phyloP scores from a whole-genome alignment of 1,140 invertebrate genomes.

The Coenobita brevimanus region DNA sequence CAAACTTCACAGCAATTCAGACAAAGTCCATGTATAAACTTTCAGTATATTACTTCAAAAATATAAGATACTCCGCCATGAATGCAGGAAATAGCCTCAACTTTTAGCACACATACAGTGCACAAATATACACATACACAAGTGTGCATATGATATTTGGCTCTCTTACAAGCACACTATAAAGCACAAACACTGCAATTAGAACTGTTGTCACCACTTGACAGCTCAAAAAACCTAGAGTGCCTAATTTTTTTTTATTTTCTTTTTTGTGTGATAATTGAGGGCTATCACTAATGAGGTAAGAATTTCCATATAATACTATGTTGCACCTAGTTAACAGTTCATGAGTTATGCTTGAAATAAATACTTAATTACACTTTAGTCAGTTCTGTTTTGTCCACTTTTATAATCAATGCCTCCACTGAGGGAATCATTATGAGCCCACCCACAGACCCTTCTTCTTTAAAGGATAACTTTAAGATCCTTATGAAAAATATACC shows the following conservation, averaged over 20 bases:
- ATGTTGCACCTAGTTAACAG: slow-evolving; percentile 32
- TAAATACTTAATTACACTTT: slow-evolving; percentile 2
- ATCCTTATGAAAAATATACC: slow-evolving; percentile 58
- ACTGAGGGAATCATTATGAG: neutral
- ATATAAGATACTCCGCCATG: too few species aligned
- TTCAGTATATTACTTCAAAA: too few species aligned
- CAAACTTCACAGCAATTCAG: too few species aligned
- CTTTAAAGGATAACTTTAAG: slow-evolving; percentile 21
- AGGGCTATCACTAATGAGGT: slow-evolving; percentile 45
- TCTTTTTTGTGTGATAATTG: neutral
- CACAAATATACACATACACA: neutral
- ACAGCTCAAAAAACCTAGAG: slow-evolving; percentile 22
- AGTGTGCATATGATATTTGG: neutral
- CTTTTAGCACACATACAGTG: too few species aligned
- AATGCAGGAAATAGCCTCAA: too few species aligned
- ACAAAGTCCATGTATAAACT: too few species aligned
- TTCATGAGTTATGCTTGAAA: slow-evolving; percentile 22
- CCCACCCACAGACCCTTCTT: neutral
- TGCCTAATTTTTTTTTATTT: slow-evolving; percentile 36
- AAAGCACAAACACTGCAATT: slow-evolving; percentile 39
- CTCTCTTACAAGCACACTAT: slow-evolving; percentile 55
- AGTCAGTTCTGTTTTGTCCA: neutral
- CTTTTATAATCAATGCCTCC: neutral
- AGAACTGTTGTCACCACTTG: slow-evolving; percentile 50
- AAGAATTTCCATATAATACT: slow-evolving; percentile 55